Conservation (phyloP, 2,797 vertebrate species). For the Lacerta bilineata region DNA sequence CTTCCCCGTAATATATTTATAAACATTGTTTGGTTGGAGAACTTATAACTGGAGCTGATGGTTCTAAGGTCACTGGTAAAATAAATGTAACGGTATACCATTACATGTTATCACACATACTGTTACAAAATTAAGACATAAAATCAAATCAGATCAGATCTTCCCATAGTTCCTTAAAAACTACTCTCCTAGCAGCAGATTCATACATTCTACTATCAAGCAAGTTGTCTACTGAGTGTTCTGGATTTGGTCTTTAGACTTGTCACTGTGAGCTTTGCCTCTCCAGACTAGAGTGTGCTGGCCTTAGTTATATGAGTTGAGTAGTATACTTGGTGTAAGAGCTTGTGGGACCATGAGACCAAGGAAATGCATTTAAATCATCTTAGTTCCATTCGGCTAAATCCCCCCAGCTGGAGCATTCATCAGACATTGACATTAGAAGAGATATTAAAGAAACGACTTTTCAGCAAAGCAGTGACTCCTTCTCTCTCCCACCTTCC, state of each 20-base stretch:
- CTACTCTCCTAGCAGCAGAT: not conserved
- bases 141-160: not conserved
- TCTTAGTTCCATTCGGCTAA: not conserved
- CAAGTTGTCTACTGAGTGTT: not conserved
- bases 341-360: not conserved
- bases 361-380: not conserved
- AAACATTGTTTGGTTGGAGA: no score
- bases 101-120: not conserved
- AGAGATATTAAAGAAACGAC: not conserved
- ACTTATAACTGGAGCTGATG: no score
- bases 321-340: not conserved
- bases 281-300: not conserved
- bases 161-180: not conserved
- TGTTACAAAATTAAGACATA: not conserved
- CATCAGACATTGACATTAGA: not conserved
- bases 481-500: not conserved
- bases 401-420: not conserved
- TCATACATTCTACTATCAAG: not conserved
- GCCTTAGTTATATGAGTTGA: not conserved
- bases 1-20: no score
- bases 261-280: not conserved
- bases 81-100: not conserved
- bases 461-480: not conserved
- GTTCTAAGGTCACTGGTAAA: not conserved
- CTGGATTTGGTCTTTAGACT: not conserved